A percentile compares a stretch with the other conserved stretches of the same genome.
Conservation (phyloP, 2,888 invertebrate species). For the Drosophila parthenogenetica region DNA sequence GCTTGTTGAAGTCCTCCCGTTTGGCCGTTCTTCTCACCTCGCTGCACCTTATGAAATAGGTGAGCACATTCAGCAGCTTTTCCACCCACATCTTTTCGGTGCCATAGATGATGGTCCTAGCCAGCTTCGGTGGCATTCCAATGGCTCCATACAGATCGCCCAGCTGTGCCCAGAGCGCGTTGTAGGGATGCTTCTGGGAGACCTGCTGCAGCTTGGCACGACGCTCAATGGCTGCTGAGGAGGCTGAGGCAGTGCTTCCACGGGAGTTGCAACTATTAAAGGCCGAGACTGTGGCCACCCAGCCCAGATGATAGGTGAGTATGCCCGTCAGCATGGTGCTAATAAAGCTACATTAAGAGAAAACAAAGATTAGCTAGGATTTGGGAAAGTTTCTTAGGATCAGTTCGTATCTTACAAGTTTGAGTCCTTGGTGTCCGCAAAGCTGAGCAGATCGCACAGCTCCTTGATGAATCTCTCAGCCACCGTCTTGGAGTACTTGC, state of each 20-base stretch:
- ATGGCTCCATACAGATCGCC: constrained; percentile 94
- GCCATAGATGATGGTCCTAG: constrained; percentile 92
- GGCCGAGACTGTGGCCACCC: constrained; percentile 92
- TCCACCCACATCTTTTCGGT: constrained; percentile 88
- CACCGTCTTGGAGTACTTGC: constrained; percentile 83
- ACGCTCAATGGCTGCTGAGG: constrained; percentile 81
- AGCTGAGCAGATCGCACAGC: constrained; percentile 89
- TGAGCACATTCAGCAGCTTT: constrained; percentile 91
- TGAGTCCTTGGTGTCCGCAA: constrained; percentile 93
- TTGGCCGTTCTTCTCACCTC: constrained; percentile 87
- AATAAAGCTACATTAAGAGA: constrained; percentile 89
- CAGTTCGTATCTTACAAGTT: constrained; percentile 90
- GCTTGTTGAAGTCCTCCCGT: constrained; percentile 84
- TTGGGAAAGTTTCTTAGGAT: neutral
- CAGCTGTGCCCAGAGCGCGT: constrained; percentile 95
- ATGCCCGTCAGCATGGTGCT: constrained; percentile 95
- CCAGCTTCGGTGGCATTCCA: constrained; percentile 91
- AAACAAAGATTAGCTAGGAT: constrained; percentile 38
- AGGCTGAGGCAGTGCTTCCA: constrained; percentile 59
- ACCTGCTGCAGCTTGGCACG: constrained; percentile 86
- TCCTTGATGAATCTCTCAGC: constrained; percentile 86
- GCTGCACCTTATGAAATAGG: constrained; percentile 94
- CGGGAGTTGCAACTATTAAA: constrained; percentile 80
- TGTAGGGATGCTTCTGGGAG: constrained; percentile 90
- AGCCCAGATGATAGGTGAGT: constrained; percentile 95